phyloP scores from a whole-genome alignment of 2,797 vertebrate species.

The Onychomys leucogaster region DNA sequence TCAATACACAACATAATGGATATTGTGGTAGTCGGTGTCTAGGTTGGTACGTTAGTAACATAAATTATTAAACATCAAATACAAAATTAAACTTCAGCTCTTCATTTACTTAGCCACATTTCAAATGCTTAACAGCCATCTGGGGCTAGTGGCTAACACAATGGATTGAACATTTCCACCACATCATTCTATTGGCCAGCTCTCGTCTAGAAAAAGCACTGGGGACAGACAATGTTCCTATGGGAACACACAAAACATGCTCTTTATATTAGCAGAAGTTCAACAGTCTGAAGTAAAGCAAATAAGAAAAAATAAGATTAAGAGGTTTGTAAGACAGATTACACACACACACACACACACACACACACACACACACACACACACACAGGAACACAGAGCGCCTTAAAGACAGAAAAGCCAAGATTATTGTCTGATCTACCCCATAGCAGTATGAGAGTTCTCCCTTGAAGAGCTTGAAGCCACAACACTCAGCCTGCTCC shows the following conservation, averaged over 20 bases:
- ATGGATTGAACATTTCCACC: not conserved
- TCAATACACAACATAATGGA: not conserved
- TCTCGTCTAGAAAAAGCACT: not conserved
- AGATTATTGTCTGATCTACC: not conserved
- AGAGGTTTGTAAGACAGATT: not conserved
- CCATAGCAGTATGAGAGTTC: not conserved
- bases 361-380: not conserved
- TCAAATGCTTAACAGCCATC: not conserved
- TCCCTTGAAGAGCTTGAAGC: not conserved
- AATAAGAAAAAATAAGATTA: not conserved
- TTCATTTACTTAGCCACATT: not conserved
- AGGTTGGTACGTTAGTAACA: not conserved
- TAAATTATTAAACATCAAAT: constrained; percentile 15
- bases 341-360: not conserved
- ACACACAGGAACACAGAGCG: not conserved
- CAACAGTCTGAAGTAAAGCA: not conserved
- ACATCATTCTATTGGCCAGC: not conserved
- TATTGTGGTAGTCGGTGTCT: not conserved
- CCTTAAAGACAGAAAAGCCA: not conserved
- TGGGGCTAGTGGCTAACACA: not conserved
- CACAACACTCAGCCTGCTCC: constrained; percentile 6
- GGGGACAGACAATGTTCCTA: too few species aligned
- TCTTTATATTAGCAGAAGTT: constrained; percentile 10
- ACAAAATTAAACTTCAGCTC: constrained; percentile 18
- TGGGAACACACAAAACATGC: not conserved